These are phyloP conservation scores for Eulemur rufifrons DNA, from an alignment of 2,113 vertebrate genomes.

Conservation along the genomic window DNA sequence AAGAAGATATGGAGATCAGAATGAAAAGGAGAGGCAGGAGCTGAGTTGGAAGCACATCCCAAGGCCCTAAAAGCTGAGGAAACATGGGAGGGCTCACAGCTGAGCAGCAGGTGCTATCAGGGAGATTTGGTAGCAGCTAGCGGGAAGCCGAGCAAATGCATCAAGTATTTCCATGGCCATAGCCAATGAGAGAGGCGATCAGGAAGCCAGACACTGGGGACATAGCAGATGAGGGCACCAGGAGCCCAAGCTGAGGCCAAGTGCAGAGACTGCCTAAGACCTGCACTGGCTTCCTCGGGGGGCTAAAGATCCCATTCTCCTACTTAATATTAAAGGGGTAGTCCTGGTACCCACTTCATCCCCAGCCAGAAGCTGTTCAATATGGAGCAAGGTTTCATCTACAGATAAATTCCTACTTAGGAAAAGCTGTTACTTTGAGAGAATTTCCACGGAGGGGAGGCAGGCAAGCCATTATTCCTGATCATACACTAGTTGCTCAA, in stretches of 20 bases:
- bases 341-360: neutral
- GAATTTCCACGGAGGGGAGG: neutral
- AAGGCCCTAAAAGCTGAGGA: neutral
- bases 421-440: neutral
- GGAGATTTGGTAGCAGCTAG: neutral
- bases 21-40: neutral
- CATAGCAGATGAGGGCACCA: neutral
- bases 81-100: rapidly evolving
- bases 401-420: neutral
- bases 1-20: neutral
- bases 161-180: neutral
- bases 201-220: neutral
- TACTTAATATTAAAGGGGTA: neutral
- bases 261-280: neutral
- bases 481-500: neutral
- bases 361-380: neutral
- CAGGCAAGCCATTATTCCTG: neutral
- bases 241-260: neutral
- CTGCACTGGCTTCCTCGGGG: neutral
- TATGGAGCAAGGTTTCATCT: neutral
- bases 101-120: neutral
- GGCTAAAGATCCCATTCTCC: neutral
- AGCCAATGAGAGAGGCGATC: neutral
- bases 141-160: neutral
- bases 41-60: neutral